Conservation (phyloP, 2,797 vertebrate genomes). For the Sarcoramphus papa region DNA sequence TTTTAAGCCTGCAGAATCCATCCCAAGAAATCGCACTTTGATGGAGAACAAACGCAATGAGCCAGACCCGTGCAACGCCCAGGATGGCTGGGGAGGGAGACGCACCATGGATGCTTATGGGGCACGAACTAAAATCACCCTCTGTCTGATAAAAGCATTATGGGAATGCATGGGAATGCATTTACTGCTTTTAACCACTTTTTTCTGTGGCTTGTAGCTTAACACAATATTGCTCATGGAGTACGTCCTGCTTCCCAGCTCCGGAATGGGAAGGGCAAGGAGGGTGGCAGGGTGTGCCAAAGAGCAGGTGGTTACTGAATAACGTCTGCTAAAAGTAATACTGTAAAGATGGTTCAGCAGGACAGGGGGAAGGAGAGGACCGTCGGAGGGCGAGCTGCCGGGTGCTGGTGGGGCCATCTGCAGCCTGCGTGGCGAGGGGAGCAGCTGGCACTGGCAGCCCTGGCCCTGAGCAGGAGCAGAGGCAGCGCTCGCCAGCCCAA, state of each 20-base stretch:
- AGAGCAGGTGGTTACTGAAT: not conserved
- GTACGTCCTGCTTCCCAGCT: not conserved
- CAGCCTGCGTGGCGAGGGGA: not conserved
- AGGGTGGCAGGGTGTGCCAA: not conserved
- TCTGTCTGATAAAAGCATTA: not conserved
- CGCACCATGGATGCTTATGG: not conserved
- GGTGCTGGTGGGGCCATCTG: constrained; percentile 18
- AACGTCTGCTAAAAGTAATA: not conserved
- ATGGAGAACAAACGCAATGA: not conserved
- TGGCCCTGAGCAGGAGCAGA: not conserved
- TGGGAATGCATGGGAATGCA: not conserved
- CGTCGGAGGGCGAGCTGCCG: not conserved
- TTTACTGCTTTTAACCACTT: not conserved
- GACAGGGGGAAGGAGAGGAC: not conserved
- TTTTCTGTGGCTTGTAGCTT: not conserved
- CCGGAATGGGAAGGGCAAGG: not conserved
- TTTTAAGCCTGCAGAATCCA: constrained; percentile 57
- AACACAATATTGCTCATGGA: not conserved
- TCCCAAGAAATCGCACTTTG: constrained; percentile 4
- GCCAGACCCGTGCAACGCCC: not conserved
- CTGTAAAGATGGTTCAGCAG: not conserved
- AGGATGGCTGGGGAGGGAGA: not conserved
- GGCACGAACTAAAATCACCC: not conserved
- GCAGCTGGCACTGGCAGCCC: constrained; percentile 28
- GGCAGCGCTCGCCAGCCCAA: constrained; percentile 33